Conservation (phyloP, 2,888 invertebrate species). For the Drosophila macrospina region DNA sequence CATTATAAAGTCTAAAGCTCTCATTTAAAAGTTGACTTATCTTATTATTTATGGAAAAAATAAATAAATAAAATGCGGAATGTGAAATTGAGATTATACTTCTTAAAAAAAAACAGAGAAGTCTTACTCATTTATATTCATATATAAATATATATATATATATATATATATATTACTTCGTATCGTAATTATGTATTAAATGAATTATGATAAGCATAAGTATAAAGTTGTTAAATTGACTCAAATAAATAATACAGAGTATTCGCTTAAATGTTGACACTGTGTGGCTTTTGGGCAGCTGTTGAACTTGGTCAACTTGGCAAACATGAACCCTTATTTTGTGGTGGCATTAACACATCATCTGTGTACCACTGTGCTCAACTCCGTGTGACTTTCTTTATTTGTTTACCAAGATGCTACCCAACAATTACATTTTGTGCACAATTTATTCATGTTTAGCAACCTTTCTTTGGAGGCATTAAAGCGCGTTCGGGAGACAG, state of each 20-base stretch:
- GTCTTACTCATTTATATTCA: background rate
- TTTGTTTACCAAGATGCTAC: conserved; percentile 70
- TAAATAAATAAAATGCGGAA: too few relatives aligned
- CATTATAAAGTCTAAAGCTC: background rate
- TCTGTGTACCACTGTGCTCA: conserved; percentile 27
- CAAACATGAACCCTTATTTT: conserved; percentile 7
- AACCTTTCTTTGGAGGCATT: conserved; percentile 48
- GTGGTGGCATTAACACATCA: conserved; percentile 23
- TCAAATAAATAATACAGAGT: background rate
- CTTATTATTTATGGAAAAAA: too few relatives aligned
- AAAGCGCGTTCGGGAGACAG: conserved; percentile 24
- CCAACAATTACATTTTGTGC: conserved; percentile 68
- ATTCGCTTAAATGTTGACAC: background rate
- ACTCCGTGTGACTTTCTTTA: conserved; percentile 42
- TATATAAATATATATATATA: background rate
- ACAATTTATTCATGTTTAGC: conserved; percentile 70
- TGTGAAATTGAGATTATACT: too few relatives aligned
- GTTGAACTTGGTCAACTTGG: conserved; percentile 8
- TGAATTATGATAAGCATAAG: too few relatives aligned
- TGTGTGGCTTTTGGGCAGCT: conserved; percentile 5
- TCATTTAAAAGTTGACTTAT: background rate
- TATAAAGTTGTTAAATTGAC: background rate
- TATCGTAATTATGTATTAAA: background rate
- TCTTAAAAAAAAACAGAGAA: too few relatives aligned
- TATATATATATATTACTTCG: background rate